Base-by-base conservation (phyloP, 2,797 vertebrate species). In the Odontamblyopus rebecca region DNA sequence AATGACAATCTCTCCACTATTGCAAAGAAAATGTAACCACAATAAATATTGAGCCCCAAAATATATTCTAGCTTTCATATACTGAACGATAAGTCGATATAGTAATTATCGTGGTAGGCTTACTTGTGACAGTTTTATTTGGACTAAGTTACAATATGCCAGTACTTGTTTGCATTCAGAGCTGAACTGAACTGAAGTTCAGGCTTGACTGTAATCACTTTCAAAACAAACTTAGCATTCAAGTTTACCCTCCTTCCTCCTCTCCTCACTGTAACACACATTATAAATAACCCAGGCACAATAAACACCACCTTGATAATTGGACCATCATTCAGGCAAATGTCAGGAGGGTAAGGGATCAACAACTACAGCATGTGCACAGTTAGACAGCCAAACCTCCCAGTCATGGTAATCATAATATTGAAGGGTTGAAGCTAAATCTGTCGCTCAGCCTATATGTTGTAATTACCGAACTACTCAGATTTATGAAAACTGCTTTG, bases 271-370 rank as follows among this genome's bases (percentile, higher is more conserved):
- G 88, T 89, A 91, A 92, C 93, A 93, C 92, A 90, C 91, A 83
- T 94, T 95, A 94, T 95, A 44, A 44, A 44, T 44, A 44, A 44
- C 41, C 12, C 41, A 96, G 89, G 76, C 85, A 93, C 93, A 95
- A 94, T 94, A 94, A 95, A 93, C 85, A 82, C 84, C 85, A 85
- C 85, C 89, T 93, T 95, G 93, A 89, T 94, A 94, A 95, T 93
- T 93, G 91, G 93, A 85, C 90, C 86, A 86, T 95, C 92, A 93
- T 93, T 95, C 94, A 89, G 74, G 74, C 84, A 91, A 84, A 88
- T 86, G 84, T 83, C 84, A 86, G 89, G 92, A 76, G 82, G 77
- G 63, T 71, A 84, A 89, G 85, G 88, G 85, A 87, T 88, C 82
- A 71, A 72, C 79, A 87, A 81, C 82, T 75, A 75, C 68, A 51